Conservation (phyloP, 2,888 invertebrate species). For the Thera obeliscata region DNA sequence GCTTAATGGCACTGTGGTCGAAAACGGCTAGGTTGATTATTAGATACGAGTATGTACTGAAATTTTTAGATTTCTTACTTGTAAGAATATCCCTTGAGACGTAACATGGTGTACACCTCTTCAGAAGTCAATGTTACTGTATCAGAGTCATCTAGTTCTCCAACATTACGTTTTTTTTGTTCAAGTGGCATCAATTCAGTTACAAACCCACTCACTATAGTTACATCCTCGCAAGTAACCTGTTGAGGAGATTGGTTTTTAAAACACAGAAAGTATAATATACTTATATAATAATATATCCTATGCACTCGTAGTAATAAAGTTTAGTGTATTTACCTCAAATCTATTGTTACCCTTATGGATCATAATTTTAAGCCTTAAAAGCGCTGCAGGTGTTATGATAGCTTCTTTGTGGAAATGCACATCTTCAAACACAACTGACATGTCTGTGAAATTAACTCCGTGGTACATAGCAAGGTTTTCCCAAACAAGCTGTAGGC, state of each 20-base stretch:
- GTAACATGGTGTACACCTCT: conserved; percentile 51
- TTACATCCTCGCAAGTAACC: conserved; percentile 44
- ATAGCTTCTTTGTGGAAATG: conserved; percentile 42
- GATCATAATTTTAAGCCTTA: conserved; percentile 43
- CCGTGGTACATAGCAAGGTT: conserved; percentile 70
- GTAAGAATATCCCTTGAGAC: conserved; percentile 47
- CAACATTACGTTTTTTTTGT: conserved; percentile 1
- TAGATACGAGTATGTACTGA: background rate
- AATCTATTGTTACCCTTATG: conserved; percentile 47
- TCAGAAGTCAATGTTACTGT: conserved; percentile 39
- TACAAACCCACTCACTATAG: conserved; percentile 46
- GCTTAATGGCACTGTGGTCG: too few species aligned
- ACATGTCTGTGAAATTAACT: conserved; percentile 55
- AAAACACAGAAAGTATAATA: too few species aligned
- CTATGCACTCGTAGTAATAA: too few species aligned
- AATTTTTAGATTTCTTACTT: conserved; percentile 40
- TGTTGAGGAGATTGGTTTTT: conserved; percentile 20
- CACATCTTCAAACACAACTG: conserved; percentile 43
- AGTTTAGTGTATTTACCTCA: conserved; percentile 42
- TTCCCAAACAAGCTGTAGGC: conserved; percentile 76
- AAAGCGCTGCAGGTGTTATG: conserved; percentile 33
- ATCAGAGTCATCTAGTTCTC: conserved; percentile 32
- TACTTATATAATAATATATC: too few species aligned
- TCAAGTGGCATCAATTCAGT: conserved; percentile 12
- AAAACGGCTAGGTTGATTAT: too few species aligned